A percentile compares a stretch with the other conserved stretches of the same genome.
phyloP scores from a whole-genome alignment of 2,113 vertebrate species.

The Morone chrysops region DNA sequence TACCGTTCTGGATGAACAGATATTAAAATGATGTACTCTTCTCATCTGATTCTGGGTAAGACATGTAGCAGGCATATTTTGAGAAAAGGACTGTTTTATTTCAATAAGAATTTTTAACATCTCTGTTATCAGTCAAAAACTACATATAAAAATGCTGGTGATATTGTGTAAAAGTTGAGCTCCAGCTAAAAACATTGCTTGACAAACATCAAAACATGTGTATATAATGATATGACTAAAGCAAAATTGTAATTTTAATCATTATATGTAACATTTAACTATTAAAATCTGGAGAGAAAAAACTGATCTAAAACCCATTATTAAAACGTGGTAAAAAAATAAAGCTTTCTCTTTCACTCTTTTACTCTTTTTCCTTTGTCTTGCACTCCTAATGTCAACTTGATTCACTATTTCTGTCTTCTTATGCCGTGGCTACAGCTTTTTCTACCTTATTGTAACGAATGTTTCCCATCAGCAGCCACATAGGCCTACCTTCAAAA shows the following conservation, averaged over 20 bases:
- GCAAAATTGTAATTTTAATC: not conserved
- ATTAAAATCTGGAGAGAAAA: not conserved
- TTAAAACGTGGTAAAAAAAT: not conserved
- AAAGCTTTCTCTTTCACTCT: conserved; percentile 9
- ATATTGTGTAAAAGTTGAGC: not conserved
- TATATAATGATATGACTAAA: not conserved
- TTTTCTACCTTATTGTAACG: conserved; percentile 86
- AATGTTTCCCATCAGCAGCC: conserved; percentile 93
- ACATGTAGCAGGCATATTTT: not conserved
- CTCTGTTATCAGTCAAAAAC: not conserved
- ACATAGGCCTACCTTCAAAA: conserved; percentile 91
- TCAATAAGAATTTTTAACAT: not conserved
- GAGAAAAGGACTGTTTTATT: not conserved
- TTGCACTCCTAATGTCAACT: not conserved
- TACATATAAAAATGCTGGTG: not conserved
- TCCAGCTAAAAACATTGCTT: not conserved
- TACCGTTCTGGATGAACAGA: not conserved
- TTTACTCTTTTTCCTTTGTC: not conserved
- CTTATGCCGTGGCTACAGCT: conserved; percentile 29
- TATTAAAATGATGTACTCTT: not conserved
- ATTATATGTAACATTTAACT: not conserved
- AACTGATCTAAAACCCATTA: conserved; percentile 9
- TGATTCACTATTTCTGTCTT: conserved; percentile 29
- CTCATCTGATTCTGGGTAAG: not conserved
- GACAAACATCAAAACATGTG: not conserved